These are phyloP conservation scores for Zeugodacus cucurbitae DNA, from an alignment of 1,140 invertebrate species.

Conservation along the genomic window DNA sequence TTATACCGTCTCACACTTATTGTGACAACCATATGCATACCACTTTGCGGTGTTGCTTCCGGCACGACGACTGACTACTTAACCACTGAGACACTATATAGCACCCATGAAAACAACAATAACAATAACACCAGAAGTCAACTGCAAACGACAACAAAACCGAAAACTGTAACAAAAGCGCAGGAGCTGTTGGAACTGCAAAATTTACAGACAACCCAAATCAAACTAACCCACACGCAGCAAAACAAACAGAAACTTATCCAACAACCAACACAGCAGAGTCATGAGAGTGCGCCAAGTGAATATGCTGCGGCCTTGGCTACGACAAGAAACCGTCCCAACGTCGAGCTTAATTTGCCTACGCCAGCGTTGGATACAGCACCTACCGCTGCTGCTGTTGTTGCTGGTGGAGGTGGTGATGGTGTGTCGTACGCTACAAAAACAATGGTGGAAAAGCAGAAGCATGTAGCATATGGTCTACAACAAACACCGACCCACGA, in stretches of 20 bases:
- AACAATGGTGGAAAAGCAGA: background rate
- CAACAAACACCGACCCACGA: background rate
- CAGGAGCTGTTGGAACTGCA: background rate
- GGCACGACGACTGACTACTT: background rate
- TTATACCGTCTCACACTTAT: conserved; percentile 4
- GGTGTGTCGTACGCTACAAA: background rate
- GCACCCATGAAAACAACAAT: background rate
- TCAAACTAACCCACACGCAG: background rate
- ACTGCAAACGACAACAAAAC: background rate
- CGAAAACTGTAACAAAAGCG: background rate
- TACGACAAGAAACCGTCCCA: background rate
- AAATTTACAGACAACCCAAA: background rate
- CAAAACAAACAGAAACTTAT: background rate
- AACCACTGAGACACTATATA: background rate
- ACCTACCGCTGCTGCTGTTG: too few species aligned
- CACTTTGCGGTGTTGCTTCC: background rate
- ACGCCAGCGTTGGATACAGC: background rate
- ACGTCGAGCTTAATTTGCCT: background rate
- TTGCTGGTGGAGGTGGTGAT: background rate
- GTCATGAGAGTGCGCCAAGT: background rate
- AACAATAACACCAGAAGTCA: background rate
- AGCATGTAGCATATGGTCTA: background rate
- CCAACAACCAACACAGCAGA: background rate
- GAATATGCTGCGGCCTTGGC: background rate
- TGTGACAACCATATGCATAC: background rate